Conservation (phyloP, 2,113 vertebrate species). For the Saccopteryx leptura region DNA sequence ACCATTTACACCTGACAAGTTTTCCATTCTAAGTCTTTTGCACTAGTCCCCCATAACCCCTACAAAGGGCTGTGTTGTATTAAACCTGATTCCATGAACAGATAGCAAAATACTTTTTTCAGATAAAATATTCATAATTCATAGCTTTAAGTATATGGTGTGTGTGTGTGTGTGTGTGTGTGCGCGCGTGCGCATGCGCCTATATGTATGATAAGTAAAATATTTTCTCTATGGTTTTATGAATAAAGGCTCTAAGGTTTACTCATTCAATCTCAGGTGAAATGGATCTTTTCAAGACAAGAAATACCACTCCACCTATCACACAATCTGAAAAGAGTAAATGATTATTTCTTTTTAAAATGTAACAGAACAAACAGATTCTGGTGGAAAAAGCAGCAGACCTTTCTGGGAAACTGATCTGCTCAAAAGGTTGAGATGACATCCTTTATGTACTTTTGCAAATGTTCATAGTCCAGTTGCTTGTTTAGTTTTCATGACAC, state of each 20-base stretch:
- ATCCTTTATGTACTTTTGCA: slow-evolving; percentile 44
- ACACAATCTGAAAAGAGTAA: slow-evolving; percentile 47
- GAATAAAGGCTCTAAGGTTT: background rate
- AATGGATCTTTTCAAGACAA: slow-evolving; percentile 47
- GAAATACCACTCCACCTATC: slow-evolving; percentile 15
- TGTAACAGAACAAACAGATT: slow-evolving; percentile 42
- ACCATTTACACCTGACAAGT: slow-evolving; percentile 36
- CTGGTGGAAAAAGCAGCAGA: background rate
- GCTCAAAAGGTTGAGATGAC: slow-evolving; percentile 12
- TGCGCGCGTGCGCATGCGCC: no score
- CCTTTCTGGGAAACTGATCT: slow-evolving; percentile 46
- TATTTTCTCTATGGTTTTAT: slow-evolving; percentile 42
- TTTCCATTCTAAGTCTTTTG: background rate
- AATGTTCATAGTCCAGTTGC: background rate
- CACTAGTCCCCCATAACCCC: background rate
- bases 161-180: background rate
- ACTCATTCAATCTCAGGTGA: slow-evolving; percentile 57
- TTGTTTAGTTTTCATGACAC: slow-evolving; percentile 62
- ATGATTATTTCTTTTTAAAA: slow-evolving; percentile 62
- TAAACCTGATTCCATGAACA: slow-evolving; percentile 45
- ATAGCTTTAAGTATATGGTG: background rate
- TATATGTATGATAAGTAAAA: background rate
- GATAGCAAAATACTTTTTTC: slow-evolving; percentile 47
- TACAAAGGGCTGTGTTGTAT: slow-evolving; percentile 54
- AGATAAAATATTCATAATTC: slow-evolving; percentile 42